A percentile compares a stretch with the other conserved stretches of the same genome.
These are phyloP conservation scores for Dryococelus australis DNA, from an alignment of 2,888 invertebrate species.

Conservation along the genomic window DNA sequence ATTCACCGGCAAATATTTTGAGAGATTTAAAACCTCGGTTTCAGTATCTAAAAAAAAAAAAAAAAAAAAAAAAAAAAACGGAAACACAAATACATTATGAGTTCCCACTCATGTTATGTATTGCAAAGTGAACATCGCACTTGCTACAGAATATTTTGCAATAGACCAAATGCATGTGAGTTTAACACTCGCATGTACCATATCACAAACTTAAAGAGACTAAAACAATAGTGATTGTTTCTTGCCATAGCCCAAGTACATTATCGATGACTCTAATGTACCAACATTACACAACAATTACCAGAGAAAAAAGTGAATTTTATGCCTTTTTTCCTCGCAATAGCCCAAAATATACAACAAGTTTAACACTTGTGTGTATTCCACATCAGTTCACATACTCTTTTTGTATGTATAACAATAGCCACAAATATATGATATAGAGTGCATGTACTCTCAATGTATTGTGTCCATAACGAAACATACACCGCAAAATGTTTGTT, in stretches of 20 bases:
- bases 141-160: slow-evolving; percentile 42
- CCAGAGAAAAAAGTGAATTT: slow-evolving; percentile 40
- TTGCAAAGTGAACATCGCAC: slow-evolving; percentile 35
- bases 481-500: slow-evolving; percentile 31
- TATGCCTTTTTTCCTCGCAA: slow-evolving; percentile 39
- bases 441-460: slow-evolving; percentile 28
- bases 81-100: slow-evolving; percentile 42
- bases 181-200: slow-evolving; percentile 44
- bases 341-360: slow-evolving; percentile 41
- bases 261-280: slow-evolving; percentile 42
- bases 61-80: background rate
- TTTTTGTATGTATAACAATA: slow-evolving; percentile 28
- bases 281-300: slow-evolving; percentile 36
- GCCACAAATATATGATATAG: slow-evolving; percentile 31
- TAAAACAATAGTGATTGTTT: slow-evolving; percentile 40
- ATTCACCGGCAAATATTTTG: slow-evolving; percentile 22
- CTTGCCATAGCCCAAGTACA: slow-evolving; percentile 46
- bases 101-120: slow-evolving; percentile 43
- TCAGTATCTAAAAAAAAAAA: background rate
- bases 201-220: slow-evolving; percentile 37
- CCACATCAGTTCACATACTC: slow-evolving; percentile 29
- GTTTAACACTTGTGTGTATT: slow-evolving; percentile 39
- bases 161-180: slow-evolving; percentile 45
- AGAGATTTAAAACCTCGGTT: background rate
- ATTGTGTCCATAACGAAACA: slow-evolving; percentile 30